Conservation (phyloP, 2,797 vertebrate species). For the Rhincodon typus region DNA sequence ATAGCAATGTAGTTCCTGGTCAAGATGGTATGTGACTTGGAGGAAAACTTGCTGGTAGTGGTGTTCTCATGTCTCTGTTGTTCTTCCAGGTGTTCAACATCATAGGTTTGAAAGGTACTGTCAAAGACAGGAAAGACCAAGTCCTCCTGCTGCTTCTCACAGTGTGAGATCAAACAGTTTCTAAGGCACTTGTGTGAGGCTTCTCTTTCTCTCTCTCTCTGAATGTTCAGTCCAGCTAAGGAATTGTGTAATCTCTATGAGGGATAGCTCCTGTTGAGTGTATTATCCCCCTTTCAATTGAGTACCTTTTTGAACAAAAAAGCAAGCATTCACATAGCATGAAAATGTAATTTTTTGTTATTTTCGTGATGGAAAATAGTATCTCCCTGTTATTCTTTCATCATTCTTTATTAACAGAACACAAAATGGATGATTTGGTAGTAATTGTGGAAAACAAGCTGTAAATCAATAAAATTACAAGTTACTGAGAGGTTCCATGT, state of each 20-base stretch:
- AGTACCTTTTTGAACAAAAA: not conserved
- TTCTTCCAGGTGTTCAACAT: too few species aligned
- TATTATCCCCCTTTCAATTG: not conserved
- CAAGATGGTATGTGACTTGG: too few species aligned
- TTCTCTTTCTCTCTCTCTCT: not conserved
- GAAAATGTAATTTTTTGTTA: not conserved
- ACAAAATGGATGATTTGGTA: not conserved
- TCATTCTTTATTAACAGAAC: not conserved
- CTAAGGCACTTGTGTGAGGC: too few species aligned
- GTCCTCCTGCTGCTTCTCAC: not conserved
- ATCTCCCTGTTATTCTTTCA: not conserved
- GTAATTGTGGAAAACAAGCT: not conserved
- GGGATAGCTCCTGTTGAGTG: not conserved
- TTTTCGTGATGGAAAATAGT: not conserved
- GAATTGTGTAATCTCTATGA: not conserved
- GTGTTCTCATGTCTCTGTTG: too few species aligned
- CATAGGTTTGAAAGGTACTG: too few species aligned
- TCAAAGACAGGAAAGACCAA: too few species aligned
- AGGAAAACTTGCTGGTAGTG: too few species aligned
- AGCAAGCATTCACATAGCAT: not conserved
- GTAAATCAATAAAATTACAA: slow-evolving; percentile 5
- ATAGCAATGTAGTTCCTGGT: too few species aligned
- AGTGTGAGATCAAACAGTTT: not conserved
- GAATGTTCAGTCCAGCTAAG: not conserved
- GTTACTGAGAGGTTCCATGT: not conserved